Percentiles rank a stretch among this genome's conserved stretches.
Evolutionary conservation across 2,888 invertebrate genomes (phyloP).

Genomic region (Scotopteryx bipunctaria): DNA sequence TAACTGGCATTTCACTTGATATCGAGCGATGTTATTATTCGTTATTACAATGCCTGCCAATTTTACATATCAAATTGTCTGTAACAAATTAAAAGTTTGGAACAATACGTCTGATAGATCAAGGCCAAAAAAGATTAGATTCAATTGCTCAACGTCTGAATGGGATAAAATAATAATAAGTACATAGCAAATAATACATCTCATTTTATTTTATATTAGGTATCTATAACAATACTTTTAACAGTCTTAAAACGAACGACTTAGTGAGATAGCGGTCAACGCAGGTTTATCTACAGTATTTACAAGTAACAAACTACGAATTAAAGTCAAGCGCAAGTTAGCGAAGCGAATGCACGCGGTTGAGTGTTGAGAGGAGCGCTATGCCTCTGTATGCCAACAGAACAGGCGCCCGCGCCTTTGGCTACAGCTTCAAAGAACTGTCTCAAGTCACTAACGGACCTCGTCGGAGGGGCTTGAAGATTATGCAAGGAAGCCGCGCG

Average conservation of each 20-base stretch:
- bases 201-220: conserved; percentile 77
- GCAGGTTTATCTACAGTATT: conserved; percentile 73
- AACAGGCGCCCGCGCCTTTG: conserved; percentile 64
- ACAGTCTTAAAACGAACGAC: conserved; percentile 82
- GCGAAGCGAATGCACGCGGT: conserved; percentile 69
- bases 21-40: conserved; percentile 21
- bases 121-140: conserved; percentile 32
- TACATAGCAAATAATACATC: conserved; percentile 37
- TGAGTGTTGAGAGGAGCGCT: conserved; percentile 65
- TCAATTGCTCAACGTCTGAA: conserved; percentile 38
- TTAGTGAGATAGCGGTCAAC: conserved; percentile 75
- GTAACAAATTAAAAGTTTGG: conserved; percentile 34
- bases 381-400: conserved; percentile 58
- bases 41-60: conserved; percentile 37
- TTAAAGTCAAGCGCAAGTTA: conserved; percentile 67
- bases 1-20: conserved; percentile 47
- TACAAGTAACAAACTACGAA: conserved; percentile 48
- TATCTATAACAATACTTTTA: conserved; percentile 82
- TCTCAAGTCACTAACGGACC: conserved; percentile 86
- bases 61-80: conserved; percentile 31
- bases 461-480: conserved; percentile 78
- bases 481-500: conserved; percentile 87
- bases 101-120: conserved; percentile 40
- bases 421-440: conserved; percentile 87
- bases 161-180: conserved; percentile 26